phyloP scores from a whole-genome alignment of 2,888 invertebrate genomes.

The Dione juno region DNA sequence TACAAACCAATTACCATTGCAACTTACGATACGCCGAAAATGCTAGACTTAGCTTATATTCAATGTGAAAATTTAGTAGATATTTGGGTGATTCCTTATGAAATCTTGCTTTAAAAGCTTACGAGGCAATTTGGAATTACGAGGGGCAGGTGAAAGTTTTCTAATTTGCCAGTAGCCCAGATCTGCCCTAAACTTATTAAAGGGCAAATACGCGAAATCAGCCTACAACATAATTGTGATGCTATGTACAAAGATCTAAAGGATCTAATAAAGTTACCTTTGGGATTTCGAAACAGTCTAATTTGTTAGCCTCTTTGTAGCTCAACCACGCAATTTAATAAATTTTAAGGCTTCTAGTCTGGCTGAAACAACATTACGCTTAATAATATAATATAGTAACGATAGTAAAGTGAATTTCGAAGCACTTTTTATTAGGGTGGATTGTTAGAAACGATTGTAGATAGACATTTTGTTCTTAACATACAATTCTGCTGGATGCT shows the following conservation, averaged over 20 bases:
- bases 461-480: not conserved
- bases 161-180: constrained; percentile 63
- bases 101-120: constrained; percentile 53
- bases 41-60: constrained; percentile 40
- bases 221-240: constrained; percentile 30
- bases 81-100: constrained; percentile 29
- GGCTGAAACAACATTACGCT: constrained; percentile 8
- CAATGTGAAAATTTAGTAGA: constrained; percentile 48
- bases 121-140: constrained; percentile 56
- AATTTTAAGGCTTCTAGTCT: constrained; percentile 22
- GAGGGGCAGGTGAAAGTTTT: constrained; percentile 64
- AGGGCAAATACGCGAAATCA: constrained; percentile 35
- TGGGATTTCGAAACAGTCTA: constrained; percentile 20
- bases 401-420: constrained; percentile 2
- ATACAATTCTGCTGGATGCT: not conserved
- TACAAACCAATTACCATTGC: too few species aligned
- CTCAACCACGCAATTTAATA: constrained; percentile 17
- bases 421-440: not conserved
- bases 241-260: constrained; percentile 20
- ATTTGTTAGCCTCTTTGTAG: constrained; percentile 38
- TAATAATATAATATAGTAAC: constrained; percentile 9
- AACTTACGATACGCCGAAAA: too few species aligned
- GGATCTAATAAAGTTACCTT: constrained; percentile 38
- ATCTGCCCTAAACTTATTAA: constrained; percentile 48
- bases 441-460: not conserved